Base-by-base conservation (phyloP, 2,797 vertebrate genomes). In the Neopelma chrysocephalum region DNA sequence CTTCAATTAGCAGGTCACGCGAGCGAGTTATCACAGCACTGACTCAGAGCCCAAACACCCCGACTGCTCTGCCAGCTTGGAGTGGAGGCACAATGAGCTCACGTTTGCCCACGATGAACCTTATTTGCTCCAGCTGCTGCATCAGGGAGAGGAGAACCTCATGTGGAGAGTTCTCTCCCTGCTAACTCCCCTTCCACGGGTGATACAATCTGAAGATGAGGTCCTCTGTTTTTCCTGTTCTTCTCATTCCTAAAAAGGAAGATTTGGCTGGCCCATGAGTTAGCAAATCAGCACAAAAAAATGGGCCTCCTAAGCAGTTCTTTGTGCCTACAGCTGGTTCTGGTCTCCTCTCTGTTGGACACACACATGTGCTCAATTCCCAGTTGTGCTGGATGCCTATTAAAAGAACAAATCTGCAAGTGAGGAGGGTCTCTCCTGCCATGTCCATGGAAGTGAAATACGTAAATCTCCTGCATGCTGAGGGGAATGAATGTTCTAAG, bases 181-280 rank as follows among this genome's bases (percentile, higher is more conserved):
- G 80, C 56, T 93, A 81, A 90, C 87, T 95, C 47, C 71, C 72
- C 70, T 94, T 94, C 38, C 75, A 87, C 0, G 42, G 53, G 62
- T 88, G 94, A 94, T 83, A 96, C 66, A 73, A 95, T 96, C 81
- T 87, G 68, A 94, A 82, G 60, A 91, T 82, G 81, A 96, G 38
- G 50, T 93, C 88, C 93, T 82, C 77, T 94, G 25, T 36, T 96
- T 87, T 68, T 54, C 83, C 78, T 71, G 48, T 96, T 87, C 82
- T 90, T 69, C 86, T 75, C 91, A 82, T 82, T 95, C 96, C 96
- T 95, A 96, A 97, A 97, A 96, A 96, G 94, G 91, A 97, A 96
- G 86, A 93, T 71, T 85, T 92, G 83, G 86, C 94, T 93, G 68
- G 87, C 53, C 90, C 13, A 6, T 47, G 71, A 89, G 31, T 93